Base-by-base conservation (phyloP, 2,888 invertebrate genomes). In the Pandemis cinnamomeana region DNA sequence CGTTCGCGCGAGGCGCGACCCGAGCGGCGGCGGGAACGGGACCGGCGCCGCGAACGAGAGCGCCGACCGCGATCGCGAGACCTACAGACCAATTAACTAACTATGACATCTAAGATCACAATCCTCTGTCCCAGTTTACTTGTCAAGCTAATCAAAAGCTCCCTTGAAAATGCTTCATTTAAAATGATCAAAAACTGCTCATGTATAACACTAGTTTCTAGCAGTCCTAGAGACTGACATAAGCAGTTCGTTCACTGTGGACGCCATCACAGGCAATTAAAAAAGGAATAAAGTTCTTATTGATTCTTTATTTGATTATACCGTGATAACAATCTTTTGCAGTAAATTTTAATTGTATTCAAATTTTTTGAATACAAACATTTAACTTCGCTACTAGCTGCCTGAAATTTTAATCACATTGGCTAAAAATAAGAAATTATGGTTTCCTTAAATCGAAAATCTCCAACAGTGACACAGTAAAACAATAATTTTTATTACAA, bases 41-140 rank as follows among this genome's bases (percentile, higher is more conserved):
- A 91, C n/a, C 93, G 90, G 71, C 88, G 84, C 53, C 92, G 89
- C 0, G 92, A 92, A 1, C 91, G 87, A 7, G 93, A 93, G 13
- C 93, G 89, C 7, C 93, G 91, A 4, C 20, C 20, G 20, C 93
- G 89, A 72, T 91, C 91, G 60, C 90, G 91, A 8, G 92, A 91
- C 82, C 92, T 92, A 67, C 5, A 11, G 20, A 64, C 15, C 55
- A 44, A 46, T 44, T 10, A 36, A 42, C 13, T 15, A 48, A 7
- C 15, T 67, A 15, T 53, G 10, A 41, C 42, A 55, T 11, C 7
- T 42, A 46, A 46, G 1, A 36, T 48, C 20, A n/a, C 55, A 3
- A 48, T 11, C 11, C 11, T 11, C 20, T 53, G 2, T 53, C 15
- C n/a, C 15, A 55, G 55, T 55, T n/a, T 13, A 51, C 15, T 55